A percentile compares a stretch with the other conserved stretches of the same genome.
phyloP scores from a whole-genome alignment of 1,140 invertebrate genomes.

The Drosophila parabipectinata region DNA sequence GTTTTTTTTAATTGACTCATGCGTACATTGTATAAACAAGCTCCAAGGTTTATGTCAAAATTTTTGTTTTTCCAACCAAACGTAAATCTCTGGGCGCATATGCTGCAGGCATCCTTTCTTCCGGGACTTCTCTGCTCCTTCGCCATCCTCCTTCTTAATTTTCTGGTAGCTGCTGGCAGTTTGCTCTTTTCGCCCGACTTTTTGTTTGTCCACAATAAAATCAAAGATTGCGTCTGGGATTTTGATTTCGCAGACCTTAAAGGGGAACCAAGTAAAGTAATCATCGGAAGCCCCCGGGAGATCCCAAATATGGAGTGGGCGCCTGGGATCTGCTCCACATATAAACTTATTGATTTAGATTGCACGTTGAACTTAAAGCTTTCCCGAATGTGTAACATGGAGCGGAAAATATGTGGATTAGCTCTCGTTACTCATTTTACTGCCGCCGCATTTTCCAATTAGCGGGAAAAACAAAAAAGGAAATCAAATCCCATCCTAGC shows the following conservation, averaged over 20 bases:
- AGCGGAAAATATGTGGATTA: constrained; percentile 8
- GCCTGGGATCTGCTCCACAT: constrained; percentile 20
- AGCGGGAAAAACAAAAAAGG: constrained; percentile 12
- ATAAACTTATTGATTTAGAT: constrained; percentile 54
- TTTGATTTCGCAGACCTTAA: constrained; percentile 53
- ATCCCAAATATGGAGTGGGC: neutral
- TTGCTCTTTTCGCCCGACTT: constrained; percentile 31
- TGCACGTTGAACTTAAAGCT: constrained; percentile 14
- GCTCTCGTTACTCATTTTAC: constrained; percentile 2
- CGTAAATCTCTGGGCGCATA: constrained; percentile 1
- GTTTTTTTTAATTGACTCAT: constrained; percentile 5
- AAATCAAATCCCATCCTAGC: constrained; percentile 9
- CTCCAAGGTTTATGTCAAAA: neutral
- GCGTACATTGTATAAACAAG: neutral
- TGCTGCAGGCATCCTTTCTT: constrained; percentile 4
- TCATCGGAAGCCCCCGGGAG: constrained; percentile 25
- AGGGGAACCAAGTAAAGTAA: constrained; percentile 48
- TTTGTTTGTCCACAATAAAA: constrained; percentile 52
- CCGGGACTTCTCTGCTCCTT: neutral
- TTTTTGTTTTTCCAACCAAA: constrained; percentile 4
- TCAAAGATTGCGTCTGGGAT: constrained; percentile 57
- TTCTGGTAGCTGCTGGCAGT: constrained; percentile 5
- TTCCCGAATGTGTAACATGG: neutral
- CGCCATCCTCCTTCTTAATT: neutral
- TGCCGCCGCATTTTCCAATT: constrained; percentile 31